phyloP scores from a whole-genome alignment of 1,140 invertebrate species.

The Leptonema lineaticorne region DNA sequence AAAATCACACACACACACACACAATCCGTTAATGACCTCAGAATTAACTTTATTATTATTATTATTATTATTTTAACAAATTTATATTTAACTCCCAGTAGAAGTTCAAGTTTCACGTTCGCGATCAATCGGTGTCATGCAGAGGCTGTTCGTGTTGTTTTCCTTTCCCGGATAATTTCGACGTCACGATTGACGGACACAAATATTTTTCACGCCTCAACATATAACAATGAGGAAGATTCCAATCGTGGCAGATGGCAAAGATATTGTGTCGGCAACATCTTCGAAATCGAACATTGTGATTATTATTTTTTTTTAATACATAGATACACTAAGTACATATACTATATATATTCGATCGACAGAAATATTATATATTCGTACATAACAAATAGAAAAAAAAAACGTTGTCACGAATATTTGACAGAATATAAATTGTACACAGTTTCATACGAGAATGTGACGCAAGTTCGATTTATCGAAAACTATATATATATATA shows the following conservation, averaged over 20 bases:
- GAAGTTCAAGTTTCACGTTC: neutral
- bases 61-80: no score
- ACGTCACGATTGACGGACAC: slow-evolving; percentile 17
- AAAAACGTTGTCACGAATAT: neutral
- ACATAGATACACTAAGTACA: neutral
- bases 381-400: no score
- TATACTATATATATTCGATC: neutral
- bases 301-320: neutral
- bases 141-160: slow-evolving; percentile 10
- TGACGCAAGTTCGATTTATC: neutral
- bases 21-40: no score
- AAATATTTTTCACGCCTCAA: slow-evolving; percentile 15
- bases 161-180: slow-evolving; percentile 11
- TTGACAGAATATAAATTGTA: slow-evolving; percentile 7
- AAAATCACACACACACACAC: no score
- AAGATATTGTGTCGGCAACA: slow-evolving; percentile 1
- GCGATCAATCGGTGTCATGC: neutral
- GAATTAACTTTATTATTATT: neutral
- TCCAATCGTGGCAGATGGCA: neutral
- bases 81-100: no score
- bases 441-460: neutral
- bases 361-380: no score
- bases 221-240: slow-evolving; percentile 11
- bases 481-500: neutral
- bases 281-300: neutral